Evolutionary conservation across 2,888 invertebrate genomes (phyloP).

Genomic region (Melipona bicolor): DNA sequence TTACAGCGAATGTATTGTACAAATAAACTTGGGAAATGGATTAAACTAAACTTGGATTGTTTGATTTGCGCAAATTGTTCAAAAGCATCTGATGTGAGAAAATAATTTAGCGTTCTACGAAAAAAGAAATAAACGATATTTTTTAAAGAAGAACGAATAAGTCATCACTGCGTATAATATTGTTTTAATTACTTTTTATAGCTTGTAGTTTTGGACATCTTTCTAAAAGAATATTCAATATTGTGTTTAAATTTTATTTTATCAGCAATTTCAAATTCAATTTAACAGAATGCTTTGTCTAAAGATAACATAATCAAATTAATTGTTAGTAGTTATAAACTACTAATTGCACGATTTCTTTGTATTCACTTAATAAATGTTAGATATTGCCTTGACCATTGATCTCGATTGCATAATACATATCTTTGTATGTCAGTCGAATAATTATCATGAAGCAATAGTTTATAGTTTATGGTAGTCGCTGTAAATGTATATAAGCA

Average conservation of each 20-base stretch:
- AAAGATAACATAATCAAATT: constrained; percentile 9
- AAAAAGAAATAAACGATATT: constrained; percentile 5
- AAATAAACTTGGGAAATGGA: neutral
- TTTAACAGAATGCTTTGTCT: neutral
- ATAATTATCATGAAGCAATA: constrained; percentile 25
- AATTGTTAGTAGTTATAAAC: neutral
- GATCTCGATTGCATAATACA: constrained; percentile 13
- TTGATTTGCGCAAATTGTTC: neutral
- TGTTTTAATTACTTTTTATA: neutral
- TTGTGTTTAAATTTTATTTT: neutral
- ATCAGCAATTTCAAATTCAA: neutral
- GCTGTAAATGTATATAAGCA: too few relatives aligned
- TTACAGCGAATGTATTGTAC: neutral
- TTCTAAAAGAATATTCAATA: neutral
- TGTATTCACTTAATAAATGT: constrained; percentile 3
- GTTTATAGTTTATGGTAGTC: constrained; percentile 7
- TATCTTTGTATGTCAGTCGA: neutral
- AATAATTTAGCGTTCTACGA: neutral
- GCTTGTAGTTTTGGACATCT: neutral
- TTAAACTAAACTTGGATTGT: neutral
- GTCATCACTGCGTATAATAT: neutral
- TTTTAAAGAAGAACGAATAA: constrained; percentile 34
- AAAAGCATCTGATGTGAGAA: neutral
- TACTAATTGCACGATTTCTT: constrained; percentile 16
- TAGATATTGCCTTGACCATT: constrained; percentile 44